Conservation (phyloP, 2,113 vertebrate genomes). For the Actenoides lindsayi region DNA sequence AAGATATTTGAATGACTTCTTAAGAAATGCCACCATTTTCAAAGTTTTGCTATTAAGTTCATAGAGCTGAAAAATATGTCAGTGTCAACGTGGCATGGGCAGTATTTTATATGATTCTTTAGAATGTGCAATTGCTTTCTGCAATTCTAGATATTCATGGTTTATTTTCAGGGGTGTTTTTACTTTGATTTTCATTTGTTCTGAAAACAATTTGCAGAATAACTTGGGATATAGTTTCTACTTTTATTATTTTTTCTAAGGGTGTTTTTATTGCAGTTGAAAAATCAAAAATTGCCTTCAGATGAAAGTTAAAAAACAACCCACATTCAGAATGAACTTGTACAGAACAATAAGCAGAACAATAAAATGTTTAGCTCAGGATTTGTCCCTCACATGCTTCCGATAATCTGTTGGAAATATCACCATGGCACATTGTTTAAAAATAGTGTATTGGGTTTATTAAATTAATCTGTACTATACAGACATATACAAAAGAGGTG, state of each 20-base stretch:
- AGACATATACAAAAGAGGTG: conserved; percentile 28
- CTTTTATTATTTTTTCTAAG: not conserved
- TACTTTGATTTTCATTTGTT: conserved; percentile 2
- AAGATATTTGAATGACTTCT: conserved; percentile 37
- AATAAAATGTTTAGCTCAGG: conserved; percentile 66
- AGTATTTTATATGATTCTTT: conserved; percentile 32
- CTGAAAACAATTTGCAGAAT: conserved; percentile 32
- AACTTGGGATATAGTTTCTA: conserved; percentile 33
- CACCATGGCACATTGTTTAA: conserved; percentile 33
- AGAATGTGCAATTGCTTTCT: conserved; percentile 25
- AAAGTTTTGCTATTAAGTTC: conserved; percentile 36
- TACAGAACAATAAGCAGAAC: conserved; percentile 58
- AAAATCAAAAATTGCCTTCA: conserved; percentile 49
- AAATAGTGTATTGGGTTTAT: conserved; percentile 48
- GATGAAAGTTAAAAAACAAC: conserved; percentile 37
- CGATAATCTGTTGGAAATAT: conserved; percentile 38
- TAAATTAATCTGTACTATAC: not conserved
- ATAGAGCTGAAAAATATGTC: conserved; percentile 39
- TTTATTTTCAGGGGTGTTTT: not conserved
- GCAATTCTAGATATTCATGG: conserved; percentile 10
- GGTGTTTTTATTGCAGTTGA: conserved; percentile 42
- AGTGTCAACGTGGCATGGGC: conserved; percentile 11
- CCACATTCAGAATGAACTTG: conserved; percentile 58
- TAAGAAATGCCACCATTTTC: conserved; percentile 43
- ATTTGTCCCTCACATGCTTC: conserved; percentile 40